Base-by-base conservation (phyloP, 2,797 vertebrate species). In the Hirundo rustica region DNA sequence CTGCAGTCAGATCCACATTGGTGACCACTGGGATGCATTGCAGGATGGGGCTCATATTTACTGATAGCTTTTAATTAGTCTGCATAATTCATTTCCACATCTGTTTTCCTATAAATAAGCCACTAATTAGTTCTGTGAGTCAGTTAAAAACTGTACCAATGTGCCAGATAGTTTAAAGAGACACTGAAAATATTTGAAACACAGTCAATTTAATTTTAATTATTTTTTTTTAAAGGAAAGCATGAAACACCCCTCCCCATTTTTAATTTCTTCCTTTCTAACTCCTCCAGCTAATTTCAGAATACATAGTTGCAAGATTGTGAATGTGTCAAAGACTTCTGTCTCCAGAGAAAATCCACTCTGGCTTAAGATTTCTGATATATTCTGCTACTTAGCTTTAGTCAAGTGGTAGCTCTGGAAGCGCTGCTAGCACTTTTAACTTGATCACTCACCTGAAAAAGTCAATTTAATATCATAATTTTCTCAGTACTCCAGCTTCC, bases 21-120 rank as follows among this genome's bases (percentile, higher is more conserved):
- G 80, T 85, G 61, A 48, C 74, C 74, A 64, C 57, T 74, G 60
- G 64, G 66, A 71, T 71, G 73, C 50, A 87, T 65, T 74, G 68
- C 51, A 96, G 62, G 44, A 93, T 62, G 42, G 50, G 74, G 42
- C 27, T 92, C 30, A 29, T 90, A 87, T 92, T 92, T 92, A 92
- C 55, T 85, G 88, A 85, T 88, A 74, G 91, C 74, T 95, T 93
- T 95, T 96, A 95, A 95, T 96, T 96, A 96, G 83, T 64, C 91
- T 93, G 55, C 74, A 92, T 85, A 90, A 92, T 78, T 93, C 88
- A 92, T 95, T 96, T 95, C 80, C 92, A 92, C 95, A 95, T 94
- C 93, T 97, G 93, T 85, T 95, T 96, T 95, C 91, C 85, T 89
- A 88, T 85, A 97, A 97, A 96, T 83, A 93, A 91, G 45, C 29